Evolutionary conservation across 2,797 vertebrate genomes (phyloP).

Genomic region (Acrocephalus scirpaceus): DNA sequence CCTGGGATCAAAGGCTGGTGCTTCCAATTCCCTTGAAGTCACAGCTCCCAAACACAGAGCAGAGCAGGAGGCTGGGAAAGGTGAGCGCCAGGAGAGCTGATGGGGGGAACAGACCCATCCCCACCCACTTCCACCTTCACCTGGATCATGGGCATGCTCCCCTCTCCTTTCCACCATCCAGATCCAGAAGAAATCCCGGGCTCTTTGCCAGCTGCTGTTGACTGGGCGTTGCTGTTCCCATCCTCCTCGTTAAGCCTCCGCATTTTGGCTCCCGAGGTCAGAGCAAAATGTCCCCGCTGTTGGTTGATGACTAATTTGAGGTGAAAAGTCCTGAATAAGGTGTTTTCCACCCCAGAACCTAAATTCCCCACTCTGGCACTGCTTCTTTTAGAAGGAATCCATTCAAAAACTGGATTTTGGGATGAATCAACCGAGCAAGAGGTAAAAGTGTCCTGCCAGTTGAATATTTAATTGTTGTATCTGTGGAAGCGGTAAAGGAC

Average conservation of each 20-base stretch:
- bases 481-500: background rate
- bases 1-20: conserved; percentile 38
- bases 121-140: background rate
- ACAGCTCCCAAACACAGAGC: background rate
- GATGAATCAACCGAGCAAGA: background rate
- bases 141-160: background rate
- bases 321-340: conserved; percentile 23
- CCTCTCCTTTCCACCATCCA: background rate
- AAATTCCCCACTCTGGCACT: background rate
- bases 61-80: background rate
- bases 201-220: background rate
- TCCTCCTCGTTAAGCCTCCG: background rate
- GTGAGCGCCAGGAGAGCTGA: background rate
- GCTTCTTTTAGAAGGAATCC: background rate
- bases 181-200: background rate
- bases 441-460: background rate
- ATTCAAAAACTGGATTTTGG: background rate
- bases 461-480: background rate
- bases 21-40: conserved; percentile 21
- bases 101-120: background rate
- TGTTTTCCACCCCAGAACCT: background rate
- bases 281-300: background rate
- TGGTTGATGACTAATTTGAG: background rate
- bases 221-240: background rate
- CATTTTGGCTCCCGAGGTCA: conserved; percentile 10